Base-by-base conservation (phyloP, 2,113 vertebrate species). In the Hippocampus mohnikei region DNA sequence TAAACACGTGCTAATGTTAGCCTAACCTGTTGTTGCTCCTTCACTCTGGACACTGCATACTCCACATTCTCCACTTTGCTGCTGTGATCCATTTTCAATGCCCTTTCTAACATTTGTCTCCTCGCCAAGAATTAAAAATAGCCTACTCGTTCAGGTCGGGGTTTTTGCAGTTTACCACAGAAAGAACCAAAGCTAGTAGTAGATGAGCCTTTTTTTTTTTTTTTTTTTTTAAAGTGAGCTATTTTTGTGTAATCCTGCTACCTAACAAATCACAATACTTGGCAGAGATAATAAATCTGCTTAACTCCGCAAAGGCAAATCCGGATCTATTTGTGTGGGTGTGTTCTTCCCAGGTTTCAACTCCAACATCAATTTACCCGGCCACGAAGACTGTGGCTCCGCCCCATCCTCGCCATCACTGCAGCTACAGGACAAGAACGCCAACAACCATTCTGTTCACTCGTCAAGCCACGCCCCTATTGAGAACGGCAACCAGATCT, bases 401-500 rank as follows among this genome's bases (percentile, higher is more conserved):
- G 89, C 93, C 74, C 77, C 88, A 62, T 91, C 92, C 70, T 94
- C 92, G 42, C 85, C 84, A 29, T 88, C 88, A 60, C 85, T 94
- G 10, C 95, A 95, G 82, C 89, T 93, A 0, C 95, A 95, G 86
- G 96, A 98, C 84, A 95, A 92, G 90, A 98, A 98, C 55, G 96
- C 96, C 83, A 98, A 98, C 88, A 95, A 93, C 86, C 95, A 92
- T 77, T 89, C 85, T 29, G 90, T 93, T 88, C 88, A 89, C 91
- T 80, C 87, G 84, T 83, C 91, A 7, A 90, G 85, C 77, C 90
- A 92, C 5, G 70, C 92, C 29, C 77, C 94, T n/a, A 63, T 94
- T 33, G 96, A 98, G 89, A 98, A 98, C 60, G 96, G 96, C 85
- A 98, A 98, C 91, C 92, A 95, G 41, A 82, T 97, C 78, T 92